Evolutionary conservation across 2,113 vertebrate species (phyloP), one percentile per base, ranked within the genome.

Genomic region (Chaenogobius annularis): DNA sequence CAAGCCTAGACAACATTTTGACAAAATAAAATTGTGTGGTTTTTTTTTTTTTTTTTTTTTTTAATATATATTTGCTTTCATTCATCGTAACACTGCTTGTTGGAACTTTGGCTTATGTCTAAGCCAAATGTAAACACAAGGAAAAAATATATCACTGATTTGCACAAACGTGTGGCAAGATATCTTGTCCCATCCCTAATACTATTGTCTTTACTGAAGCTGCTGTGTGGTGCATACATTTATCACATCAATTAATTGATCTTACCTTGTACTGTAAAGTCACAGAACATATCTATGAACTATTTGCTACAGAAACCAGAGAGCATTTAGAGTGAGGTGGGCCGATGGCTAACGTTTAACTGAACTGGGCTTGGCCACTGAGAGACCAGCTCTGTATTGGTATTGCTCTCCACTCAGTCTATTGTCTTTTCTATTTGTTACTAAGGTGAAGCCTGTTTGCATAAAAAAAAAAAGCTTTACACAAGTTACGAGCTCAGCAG

Each of bases 371-470:
- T 83, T 74, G 54, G 72, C 47, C 13, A 52, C 22, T 26, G 74
- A 14, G 10, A 4, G 26, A 26, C 13, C 58, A 71, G 40, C 46
- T 14, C 26, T 19, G 43, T 23, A 26, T 19, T 17, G 26, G 58
- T 8, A 10, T 23, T 63, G 19, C 3, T 3, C 10, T 63, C 15
- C 15, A 15, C 22, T 59, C 23, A 40, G 17, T 15, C 37, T 40
- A 37, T 63, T 50, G n/a, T 26, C 14, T 50, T 63, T 22, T 19
- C 35, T 15, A 7, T 35, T 73, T 68, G 55, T 77, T 68, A 48
- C 59, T 55, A 58, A 22, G 13, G 19, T 19, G 13, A 68, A 20
- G 9, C 44, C 7, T 19, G 11, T 91, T 91, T 90, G 62, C 72
- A 81, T 84, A 46, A 40, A 7, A 64, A 26, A 31, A 31, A 31